A percentile compares a stretch with the other conserved stretches of the same genome.
These are phyloP conservation scores for Meloidogyne exigua DNA, from an alignment of 1,140 invertebrate genomes.

Conservation along the genomic window DNA sequence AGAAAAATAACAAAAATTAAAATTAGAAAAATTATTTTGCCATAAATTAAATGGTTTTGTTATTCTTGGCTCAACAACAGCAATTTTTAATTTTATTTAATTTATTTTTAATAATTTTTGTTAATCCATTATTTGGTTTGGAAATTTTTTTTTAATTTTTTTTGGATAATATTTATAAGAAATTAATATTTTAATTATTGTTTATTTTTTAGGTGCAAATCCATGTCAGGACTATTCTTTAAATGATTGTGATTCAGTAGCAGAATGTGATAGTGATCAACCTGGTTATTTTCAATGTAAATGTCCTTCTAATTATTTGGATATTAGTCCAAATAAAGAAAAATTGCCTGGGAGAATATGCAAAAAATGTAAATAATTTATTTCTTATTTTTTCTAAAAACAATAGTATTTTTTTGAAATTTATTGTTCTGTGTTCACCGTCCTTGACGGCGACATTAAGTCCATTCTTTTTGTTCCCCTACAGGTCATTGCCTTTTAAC, in stretches of 20 bases:
- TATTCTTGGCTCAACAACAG: neutral
- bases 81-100: neutral
- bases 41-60: neutral
- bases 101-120: neutral
- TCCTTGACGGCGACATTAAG: conserved; percentile 8
- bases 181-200: neutral
- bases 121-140: conserved; percentile 7
- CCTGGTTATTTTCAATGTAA: conserved; percentile 62
- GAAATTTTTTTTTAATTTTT: no score
- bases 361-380: conserved; percentile 53
- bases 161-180: no score
- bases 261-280: conserved; percentile 61
- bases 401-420: neutral
- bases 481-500: neutral
- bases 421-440: neutral
- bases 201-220: conserved; percentile 49
- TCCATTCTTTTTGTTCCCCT: neutral
- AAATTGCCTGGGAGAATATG: conserved; percentile 57
- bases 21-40: no score
- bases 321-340: conserved; percentile 46
- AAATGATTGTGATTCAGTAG: conserved; percentile 60
- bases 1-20: neutral
- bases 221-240: conserved; percentile 62
- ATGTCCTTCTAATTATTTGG: conserved; percentile 59
- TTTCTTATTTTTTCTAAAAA: conserved; percentile 10